A percentile compares a stretch with the other conserved stretches of the same genome.
Conservation (phyloP, 2,113 vertebrate species). For the Cranoglanis bouderius region DNA sequence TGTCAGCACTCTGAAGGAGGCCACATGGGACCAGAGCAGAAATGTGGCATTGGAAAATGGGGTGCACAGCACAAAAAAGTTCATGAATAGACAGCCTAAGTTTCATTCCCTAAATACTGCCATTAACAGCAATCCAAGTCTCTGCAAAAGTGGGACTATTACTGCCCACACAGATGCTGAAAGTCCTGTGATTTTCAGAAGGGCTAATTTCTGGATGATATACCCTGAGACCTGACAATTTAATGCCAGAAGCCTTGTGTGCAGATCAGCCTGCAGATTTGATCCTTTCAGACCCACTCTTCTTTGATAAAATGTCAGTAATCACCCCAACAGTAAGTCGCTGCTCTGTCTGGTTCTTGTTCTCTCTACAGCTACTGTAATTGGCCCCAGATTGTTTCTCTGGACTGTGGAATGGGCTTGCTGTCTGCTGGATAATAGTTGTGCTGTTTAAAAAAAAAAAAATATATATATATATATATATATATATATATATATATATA, state of each 20-base stretch:
- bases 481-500: no score
- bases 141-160: neutral
- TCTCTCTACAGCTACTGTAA: conserved; percentile 46
- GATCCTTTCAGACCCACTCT: conserved; percentile 33
- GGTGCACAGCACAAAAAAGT: neutral
- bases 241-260: conserved; percentile 27
- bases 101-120: conserved; percentile 2
- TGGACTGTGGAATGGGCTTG: conserved; percentile 34
- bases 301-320: conserved; percentile 50
- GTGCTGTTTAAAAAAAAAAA: conserved; percentile 56
- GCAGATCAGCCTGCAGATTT: conserved; percentile 1
- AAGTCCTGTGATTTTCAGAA: neutral
- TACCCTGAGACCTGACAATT: neutral
- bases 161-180: conserved; percentile 1
- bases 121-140: conserved; percentile 29
- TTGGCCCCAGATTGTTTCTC: conserved; percentile 56
- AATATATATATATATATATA: neutral
- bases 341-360: conserved; percentile 26
- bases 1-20: neutral
- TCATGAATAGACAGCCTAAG: neutral
- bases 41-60: neutral
- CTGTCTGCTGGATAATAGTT: conserved; percentile 57
- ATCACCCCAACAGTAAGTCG: conserved; percentile 41
- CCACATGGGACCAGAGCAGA: neutral
- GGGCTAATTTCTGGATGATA: conserved; percentile 18